A percentile compares a stretch with the other conserved stretches of the same genome.
Conservation (phyloP, 1,140 invertebrate genomes). For the Nasonia giraulti region DNA sequence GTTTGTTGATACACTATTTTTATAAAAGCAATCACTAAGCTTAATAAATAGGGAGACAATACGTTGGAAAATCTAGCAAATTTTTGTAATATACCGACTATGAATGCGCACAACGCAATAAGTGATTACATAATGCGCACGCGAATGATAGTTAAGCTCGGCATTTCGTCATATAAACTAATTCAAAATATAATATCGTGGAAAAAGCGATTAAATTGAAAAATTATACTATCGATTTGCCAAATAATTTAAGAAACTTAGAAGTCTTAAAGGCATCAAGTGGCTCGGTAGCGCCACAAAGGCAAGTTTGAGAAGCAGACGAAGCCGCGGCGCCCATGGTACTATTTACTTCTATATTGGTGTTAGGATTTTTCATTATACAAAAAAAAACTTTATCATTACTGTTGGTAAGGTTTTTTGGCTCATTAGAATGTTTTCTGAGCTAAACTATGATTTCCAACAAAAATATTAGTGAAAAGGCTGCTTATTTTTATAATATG, state of each 20-base stretch:
- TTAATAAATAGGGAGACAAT: constrained; percentile 40
- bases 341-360: no score
- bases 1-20: constrained; percentile 44
- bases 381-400: no score
- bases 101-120: constrained; percentile 42
- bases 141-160: constrained; percentile 27
- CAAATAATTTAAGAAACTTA: background rate
- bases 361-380: no score
- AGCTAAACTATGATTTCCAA: no score
- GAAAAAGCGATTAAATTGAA: background rate
- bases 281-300: no score
- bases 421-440: no score
- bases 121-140: constrained; percentile 41
- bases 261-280: background rate
- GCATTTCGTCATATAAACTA: constrained; percentile 26
- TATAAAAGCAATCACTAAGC: constrained; percentile 30
- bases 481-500: no score
- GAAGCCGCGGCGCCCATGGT: no score
- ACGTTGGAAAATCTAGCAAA: constrained; percentile 40
- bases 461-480: no score
- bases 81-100: constrained; percentile 20
- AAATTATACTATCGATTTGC: background rate
- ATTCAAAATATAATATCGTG: constrained; percentile 27
- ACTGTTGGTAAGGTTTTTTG: no score
- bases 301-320: no score